Conservation (phyloP, 2,888 invertebrate species). For the Dasysyrphus tricinctus region DNA sequence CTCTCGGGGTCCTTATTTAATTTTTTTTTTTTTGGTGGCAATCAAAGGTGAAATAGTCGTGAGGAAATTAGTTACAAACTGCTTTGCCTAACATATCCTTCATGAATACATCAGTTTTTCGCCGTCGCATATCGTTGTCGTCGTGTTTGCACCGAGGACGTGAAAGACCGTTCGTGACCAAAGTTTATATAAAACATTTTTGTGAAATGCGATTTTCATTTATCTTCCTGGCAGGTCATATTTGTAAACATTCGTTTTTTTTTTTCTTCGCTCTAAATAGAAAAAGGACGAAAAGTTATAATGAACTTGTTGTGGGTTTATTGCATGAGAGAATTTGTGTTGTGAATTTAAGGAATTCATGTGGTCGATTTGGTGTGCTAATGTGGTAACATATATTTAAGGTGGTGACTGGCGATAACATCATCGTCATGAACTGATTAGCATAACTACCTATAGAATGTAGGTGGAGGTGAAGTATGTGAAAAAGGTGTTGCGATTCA, state of each 20-base stretch:
- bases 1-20: slow-evolving; percentile 2
- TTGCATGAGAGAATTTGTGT: slow-evolving; percentile 39
- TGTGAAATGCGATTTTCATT: slow-evolving; percentile 58
- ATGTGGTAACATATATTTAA: slow-evolving; percentile 40
- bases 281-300: slow-evolving; percentile 22
- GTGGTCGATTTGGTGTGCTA: slow-evolving; percentile 40
- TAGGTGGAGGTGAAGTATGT: background rate
- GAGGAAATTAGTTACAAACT: slow-evolving; percentile 58
- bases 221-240: slow-evolving; percentile 63
- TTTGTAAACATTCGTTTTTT: slow-evolving; percentile 31
- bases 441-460: background rate
- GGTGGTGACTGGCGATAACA: background rate
- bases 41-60: slow-evolving; percentile 35
- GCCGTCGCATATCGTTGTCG: background rate
- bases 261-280: background rate
- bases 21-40: slow-evolving; percentile 4
- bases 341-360: slow-evolving; percentile 54
- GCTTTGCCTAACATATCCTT: slow-evolving; percentile 49
- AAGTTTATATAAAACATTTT: slow-evolving; percentile 24
- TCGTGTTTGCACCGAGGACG: background rate
- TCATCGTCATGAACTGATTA: background rate
- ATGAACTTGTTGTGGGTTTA: slow-evolving; percentile 13
- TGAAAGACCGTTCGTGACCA: slow-evolving; percentile 49
- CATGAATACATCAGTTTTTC: slow-evolving; percentile 1
- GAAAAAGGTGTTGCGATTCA: background rate